Evolutionary conservation across 1,140 invertebrate genomes (phyloP).

Genomic region (Sitodiplosis mosellana): DNA sequence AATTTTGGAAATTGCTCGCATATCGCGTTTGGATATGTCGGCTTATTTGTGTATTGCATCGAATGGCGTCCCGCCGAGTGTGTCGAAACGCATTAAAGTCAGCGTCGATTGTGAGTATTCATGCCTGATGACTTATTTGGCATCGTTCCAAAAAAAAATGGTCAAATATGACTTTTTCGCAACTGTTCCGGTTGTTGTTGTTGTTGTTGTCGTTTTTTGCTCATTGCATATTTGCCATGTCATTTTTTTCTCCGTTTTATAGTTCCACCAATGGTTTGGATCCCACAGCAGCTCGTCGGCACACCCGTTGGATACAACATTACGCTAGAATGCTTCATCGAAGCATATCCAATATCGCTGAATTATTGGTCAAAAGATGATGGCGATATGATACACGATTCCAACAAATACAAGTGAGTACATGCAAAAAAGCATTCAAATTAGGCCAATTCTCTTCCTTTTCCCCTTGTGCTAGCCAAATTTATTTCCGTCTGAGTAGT

Average conservation of each 20-base stretch:
- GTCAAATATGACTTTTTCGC: no score
- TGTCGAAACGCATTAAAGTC: constrained; percentile 80
- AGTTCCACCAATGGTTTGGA: constrained; percentile 74
- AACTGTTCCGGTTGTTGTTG: background rate
- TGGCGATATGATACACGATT: constrained; percentile 75
- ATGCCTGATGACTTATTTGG: background rate
- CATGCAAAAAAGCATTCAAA: background rate
- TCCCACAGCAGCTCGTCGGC: constrained; percentile 70
- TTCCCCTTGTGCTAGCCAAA: no score
- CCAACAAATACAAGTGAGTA: constrained; percentile 46
- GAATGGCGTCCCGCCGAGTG: constrained; percentile 59
- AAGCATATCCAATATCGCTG: constrained; percentile 75
- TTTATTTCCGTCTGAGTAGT: no score
- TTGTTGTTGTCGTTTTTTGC: background rate
- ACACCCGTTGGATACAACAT: constrained; percentile 61
- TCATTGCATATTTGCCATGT: background rate
- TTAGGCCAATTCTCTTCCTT: background rate
- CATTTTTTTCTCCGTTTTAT: constrained; percentile 18
- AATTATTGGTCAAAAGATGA: constrained; percentile 83
- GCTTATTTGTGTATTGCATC: constrained; percentile 75
- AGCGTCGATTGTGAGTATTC: constrained; percentile 79
- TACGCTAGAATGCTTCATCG: constrained; percentile 72
- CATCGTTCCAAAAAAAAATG: background rate
- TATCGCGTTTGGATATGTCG: constrained; percentile 77
- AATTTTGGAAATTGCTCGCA: constrained; percentile 63